Percentiles rank a stretch among this genome's conserved stretches.
Conservation (phyloP, 1,140 invertebrate genomes). For the Solenopsis invicta region DNA sequence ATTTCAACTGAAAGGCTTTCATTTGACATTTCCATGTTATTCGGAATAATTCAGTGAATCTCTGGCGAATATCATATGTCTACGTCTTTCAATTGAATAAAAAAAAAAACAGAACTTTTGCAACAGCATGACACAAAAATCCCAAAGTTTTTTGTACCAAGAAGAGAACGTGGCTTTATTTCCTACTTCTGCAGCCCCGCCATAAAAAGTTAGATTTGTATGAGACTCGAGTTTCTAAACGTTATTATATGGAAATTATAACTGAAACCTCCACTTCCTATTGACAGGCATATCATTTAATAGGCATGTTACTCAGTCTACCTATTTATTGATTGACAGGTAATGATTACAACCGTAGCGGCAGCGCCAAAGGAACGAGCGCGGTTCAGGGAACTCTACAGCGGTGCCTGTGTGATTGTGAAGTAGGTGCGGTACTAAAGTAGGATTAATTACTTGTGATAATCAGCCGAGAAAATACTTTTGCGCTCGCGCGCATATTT, state of each 20-base stretch:
- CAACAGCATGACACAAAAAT: not conserved
- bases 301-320: not conserved
- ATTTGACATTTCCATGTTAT: too few species aligned
- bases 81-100: not conserved
- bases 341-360: constrained; percentile 17
- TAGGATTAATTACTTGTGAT: constrained; percentile 48
- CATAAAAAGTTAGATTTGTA: not conserved
- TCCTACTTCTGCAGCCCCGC: too few species aligned
- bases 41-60: not conserved
- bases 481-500: not conserved
- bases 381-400: not conserved
- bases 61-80: not conserved
- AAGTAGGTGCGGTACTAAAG: constrained; percentile 34
- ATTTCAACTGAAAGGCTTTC: too few species aligned
- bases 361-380: not conserved
- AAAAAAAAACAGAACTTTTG: not conserved
- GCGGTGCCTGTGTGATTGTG: not conserved
- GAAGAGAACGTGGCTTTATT: not conserved
- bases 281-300: constrained; percentile 2
- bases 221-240: not conserved
- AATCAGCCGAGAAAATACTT: constrained; percentile 40
- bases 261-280: not conserved
- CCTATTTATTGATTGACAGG: constrained; percentile 20
- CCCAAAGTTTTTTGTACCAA: not conserved
- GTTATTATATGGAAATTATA: not conserved